Conservation (phyloP, 2,888 invertebrate genomes). For the Scaptomyza flava region DNA sequence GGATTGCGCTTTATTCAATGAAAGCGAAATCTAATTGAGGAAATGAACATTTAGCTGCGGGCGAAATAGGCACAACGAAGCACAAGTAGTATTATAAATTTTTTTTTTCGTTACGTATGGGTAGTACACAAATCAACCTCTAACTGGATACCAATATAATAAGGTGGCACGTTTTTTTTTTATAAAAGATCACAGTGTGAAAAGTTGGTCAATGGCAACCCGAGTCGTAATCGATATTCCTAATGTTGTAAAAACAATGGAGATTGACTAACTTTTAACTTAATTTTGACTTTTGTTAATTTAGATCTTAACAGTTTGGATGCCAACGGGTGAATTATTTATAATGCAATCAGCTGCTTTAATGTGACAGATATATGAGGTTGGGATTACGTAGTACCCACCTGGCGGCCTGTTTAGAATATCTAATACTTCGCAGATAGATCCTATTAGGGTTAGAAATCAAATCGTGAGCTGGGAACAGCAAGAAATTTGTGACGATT, state of each 20-base stretch:
- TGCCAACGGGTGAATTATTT: slow-evolving; percentile 47
- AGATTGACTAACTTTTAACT: no score
- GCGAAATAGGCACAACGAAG: slow-evolving; percentile 17
- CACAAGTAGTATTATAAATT: neutral
- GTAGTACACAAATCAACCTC: slow-evolving; percentile 23
- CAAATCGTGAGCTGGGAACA: slow-evolving; percentile 3
- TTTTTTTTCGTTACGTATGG: neutral
- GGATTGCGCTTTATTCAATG: slow-evolving; percentile 37
- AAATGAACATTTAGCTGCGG: slow-evolving; percentile 69
- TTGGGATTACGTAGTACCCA: slow-evolving; percentile 23
- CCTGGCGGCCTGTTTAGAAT: slow-evolving; percentile 33
- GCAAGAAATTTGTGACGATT: neutral
- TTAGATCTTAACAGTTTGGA: slow-evolving; percentile 34
- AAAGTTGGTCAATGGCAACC: slow-evolving; percentile 26
- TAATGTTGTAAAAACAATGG: slow-evolving; percentile 36
- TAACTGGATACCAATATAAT: slow-evolving; percentile 36
- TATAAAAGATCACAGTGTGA: slow-evolving; percentile 7
- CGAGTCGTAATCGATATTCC: slow-evolving; percentile 33
- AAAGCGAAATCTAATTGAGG: slow-evolving; percentile 69
- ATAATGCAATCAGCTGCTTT: slow-evolving; percentile 41
- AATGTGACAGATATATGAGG: slow-evolving; percentile 22
- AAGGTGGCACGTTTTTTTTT: slow-evolving; percentile 33
- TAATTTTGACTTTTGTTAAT: no score
- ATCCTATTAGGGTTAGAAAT: slow-evolving; percentile 16
- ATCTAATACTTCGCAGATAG: slow-evolving; percentile 19